Percentiles rank a stretch among this genome's conserved stretches.
Evolutionary conservation across 2,113 vertebrate species (phyloP).

Genomic region (Chionomys nivalis): DNA sequence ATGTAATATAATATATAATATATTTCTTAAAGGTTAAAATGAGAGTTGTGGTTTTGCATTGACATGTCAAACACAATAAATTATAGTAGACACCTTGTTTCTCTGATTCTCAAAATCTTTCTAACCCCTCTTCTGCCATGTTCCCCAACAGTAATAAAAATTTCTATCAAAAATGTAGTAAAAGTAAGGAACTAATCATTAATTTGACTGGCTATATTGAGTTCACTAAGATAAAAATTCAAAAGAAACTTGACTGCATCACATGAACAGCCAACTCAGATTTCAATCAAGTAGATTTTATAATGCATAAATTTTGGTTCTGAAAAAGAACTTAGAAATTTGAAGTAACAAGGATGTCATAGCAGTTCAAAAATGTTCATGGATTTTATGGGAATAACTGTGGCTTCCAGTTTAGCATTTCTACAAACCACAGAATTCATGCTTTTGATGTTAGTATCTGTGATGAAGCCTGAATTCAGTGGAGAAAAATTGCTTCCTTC

Average conservation of each 20-base stretch:
- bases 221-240: background rate
- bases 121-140: background rate
- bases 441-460: background rate
- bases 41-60: background rate
- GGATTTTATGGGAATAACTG: background rate
- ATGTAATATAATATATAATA: background rate
- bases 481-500: background rate
- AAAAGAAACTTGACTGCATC: background rate
- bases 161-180: background rate
- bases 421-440: background rate
- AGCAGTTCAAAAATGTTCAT: background rate
- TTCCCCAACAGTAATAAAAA: background rate
- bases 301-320: background rate
- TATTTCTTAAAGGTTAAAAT: background rate
- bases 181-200: slow-evolving; percentile 23
- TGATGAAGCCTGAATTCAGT: background rate
- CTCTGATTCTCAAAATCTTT: background rate
- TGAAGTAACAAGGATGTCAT: background rate
- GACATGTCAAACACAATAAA: background rate
- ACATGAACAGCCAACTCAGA: too few species aligned
- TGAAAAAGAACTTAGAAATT: background rate
- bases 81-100: too few species aligned
- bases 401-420: background rate
- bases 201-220: background rate
- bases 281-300: background rate